Base-by-base conservation (phyloP, 2,113 vertebrate genomes). In the Sceloporus undulatus region DNA sequence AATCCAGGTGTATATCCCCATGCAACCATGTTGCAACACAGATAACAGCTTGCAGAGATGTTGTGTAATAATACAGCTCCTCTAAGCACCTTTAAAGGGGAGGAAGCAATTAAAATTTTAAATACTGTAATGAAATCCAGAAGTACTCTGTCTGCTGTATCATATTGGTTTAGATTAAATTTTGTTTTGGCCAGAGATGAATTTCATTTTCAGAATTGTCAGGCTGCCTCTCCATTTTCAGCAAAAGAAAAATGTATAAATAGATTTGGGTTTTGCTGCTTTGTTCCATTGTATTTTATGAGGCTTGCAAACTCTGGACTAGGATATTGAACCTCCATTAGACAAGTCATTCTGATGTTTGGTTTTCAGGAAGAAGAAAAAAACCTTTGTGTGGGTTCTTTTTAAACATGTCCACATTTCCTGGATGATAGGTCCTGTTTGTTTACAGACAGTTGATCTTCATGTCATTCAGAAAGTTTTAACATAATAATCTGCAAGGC, bases 401-500 rank as follows among this genome's bases (percentile, higher is more conserved):
- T 29, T 83, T n/a, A 66, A 85, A 78, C 76, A 68, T 29, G 29
- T 21, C 13, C 0, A 34, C 11, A 18, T 56, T 84, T 87, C 0
- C 3, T 18, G 40, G 23, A 2, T 86, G 19, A 21, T 1, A 0
- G 18, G 42, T 56, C 81, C 3, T 56, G 4, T 62, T 79, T 56
- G 76, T n/a, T 2, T n/a, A 14, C 52, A 59, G 54, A 80, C 29
- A n/a, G 21, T 11, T 86, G 73, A 27, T 11, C 70, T 84, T 77
- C 9, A 0, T 74, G 59, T 68, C 7, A n/a, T 59, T 29, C 40
- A 77, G 75, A 77, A 68, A 54, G 34, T 40, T 4, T 34, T 42
- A 18, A 7, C 82, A 75, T 75, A 85, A 87, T 16, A 56, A 54
- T 86, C 5, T 73, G 9, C 88, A 54, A 89, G 65, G 9, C 79